Percentiles rank a stretch among this genome's conserved stretches.
These are phyloP conservation scores for Synergus laeviventris DNA, from an alignment of 2,888 invertebrate species.

Conservation along the genomic window DNA sequence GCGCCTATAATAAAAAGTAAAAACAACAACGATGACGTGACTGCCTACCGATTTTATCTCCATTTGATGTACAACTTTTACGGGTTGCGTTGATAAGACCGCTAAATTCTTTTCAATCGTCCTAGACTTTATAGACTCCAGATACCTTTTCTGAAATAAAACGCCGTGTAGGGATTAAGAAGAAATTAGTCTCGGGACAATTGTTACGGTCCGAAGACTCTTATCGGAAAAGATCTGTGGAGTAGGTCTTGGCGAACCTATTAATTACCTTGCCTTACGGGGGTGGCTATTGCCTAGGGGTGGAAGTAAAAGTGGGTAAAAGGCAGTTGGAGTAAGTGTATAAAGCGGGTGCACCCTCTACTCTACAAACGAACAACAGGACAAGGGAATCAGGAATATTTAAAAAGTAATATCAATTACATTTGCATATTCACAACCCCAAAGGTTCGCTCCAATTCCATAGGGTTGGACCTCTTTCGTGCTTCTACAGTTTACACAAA, in stretches of 20 bases:
- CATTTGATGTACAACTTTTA: conserved; percentile 32
- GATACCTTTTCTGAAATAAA: conserved; percentile 17
- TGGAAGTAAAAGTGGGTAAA: conserved; percentile 71
- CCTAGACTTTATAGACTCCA: too few relatives aligned
- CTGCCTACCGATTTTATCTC: conserved; percentile 12
- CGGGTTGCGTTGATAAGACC: not conserved
- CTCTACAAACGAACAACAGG: conserved; percentile 68
- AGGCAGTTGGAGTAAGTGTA: conserved; percentile 72
- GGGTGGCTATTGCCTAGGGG: conserved; percentile 48
- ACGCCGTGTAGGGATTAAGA: conserved; percentile 55
- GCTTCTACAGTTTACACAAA: conserved; percentile 3
- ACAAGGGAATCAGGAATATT: conserved; percentile 72
- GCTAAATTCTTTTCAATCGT: conserved; percentile 10
- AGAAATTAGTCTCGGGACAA: conserved; percentile 68
- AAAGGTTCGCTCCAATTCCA: conserved; percentile 40
- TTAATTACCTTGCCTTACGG: conserved; percentile 71
- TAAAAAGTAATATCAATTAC: conserved; percentile 76
- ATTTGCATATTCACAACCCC: conserved; percentile 71
- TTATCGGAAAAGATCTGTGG: conserved; percentile 65
- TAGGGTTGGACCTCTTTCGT: conserved; percentile 28
- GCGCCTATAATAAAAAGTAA: conserved; percentile 23
- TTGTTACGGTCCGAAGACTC: conserved; percentile 60
- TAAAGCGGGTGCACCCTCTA: conserved; percentile 61
- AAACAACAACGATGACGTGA: conserved; percentile 26
- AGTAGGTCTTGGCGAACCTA: conserved; percentile 67